Conservation (phyloP, 2,113 vertebrate species). For the Excalfactoria chinensis region DNA sequence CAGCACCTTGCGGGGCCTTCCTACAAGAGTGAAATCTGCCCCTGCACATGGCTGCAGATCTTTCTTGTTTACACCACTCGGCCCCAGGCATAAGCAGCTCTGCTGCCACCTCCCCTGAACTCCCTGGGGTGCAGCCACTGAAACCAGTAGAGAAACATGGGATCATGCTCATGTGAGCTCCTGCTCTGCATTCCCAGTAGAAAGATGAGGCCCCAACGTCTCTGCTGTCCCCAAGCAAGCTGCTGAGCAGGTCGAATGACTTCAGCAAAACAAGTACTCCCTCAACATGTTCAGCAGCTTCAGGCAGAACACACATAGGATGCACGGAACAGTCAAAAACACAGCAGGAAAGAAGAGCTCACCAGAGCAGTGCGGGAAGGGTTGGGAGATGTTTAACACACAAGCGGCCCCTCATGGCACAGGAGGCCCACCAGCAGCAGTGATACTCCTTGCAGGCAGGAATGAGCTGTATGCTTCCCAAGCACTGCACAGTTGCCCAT, state of each 20-base stretch:
- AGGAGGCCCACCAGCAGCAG: neutral
- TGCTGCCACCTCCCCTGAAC: neutral
- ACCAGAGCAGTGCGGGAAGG: neutral
- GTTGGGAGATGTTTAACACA: neutral
- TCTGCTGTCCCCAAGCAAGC: conserved; percentile 25
- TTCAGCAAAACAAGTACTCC: conserved; percentile 56
- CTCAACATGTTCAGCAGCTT: conserved; percentile 59
- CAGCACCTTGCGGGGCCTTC: neutral
- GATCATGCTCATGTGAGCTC: neutral
- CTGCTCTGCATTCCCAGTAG: neutral
- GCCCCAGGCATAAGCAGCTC: neutral
- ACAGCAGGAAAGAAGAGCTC: neutral
- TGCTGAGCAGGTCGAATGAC: conserved; percentile 62
- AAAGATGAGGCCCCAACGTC: neutral
- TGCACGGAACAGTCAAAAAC: neutral
- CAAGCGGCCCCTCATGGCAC: neutral
- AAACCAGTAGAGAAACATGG: neutral
- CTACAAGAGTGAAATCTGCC: neutral
- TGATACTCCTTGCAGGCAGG: neutral
- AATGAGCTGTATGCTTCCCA: neutral
- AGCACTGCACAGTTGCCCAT: neutral
- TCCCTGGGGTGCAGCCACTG: neutral
- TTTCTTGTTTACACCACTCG: neutral
- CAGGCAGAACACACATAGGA: neutral
- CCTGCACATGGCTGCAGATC: accelerated